Base-by-base conservation (phyloP, 2,797 vertebrate species). In the Siniperca scherzeri region DNA sequence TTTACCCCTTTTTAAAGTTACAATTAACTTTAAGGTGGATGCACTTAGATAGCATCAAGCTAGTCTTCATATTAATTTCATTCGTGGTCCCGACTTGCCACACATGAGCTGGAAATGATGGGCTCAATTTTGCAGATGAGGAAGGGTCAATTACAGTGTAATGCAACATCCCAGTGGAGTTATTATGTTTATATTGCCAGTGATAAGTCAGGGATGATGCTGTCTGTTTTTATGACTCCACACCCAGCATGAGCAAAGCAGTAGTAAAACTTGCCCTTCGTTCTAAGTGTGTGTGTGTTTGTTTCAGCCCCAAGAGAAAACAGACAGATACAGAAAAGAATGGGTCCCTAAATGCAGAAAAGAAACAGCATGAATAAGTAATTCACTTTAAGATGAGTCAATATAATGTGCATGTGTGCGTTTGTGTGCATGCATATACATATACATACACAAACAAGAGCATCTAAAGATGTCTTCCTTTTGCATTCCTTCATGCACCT, bases 131-230 rank as follows among this genome's bases (percentile, higher is more conserved):
- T 89, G 81, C 84, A 93, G 79, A 91, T 91, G 87, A 92, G 77
- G 76, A 86, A 88, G 88, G 92, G 91, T 94, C 92, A 93, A 94
- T 92, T 92, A 93, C 78, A 82, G 88, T 74, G 79, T 88, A 92
- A 92, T 85, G 85, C 78, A 77, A 85, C 75, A 76, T 94, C 91
- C 88, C 92, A 56, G 46, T 46, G 89, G 89, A 93, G 89, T 90
- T 89, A 87, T 91, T 91, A 87, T 88, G 89, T 91, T 91, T 92
- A 92, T 93, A 94, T 81, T 91, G 85, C 84, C 69, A 76, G 87
- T 82, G 86, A 93, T 95, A 92, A 93, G 87, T 93, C 82, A 88
- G 86, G 65, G 81, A 88, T 83, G 90, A 93, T 88, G 75, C 73
- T 62, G 89, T 75, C 82, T 72, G 56, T 50, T 87, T 92, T 92